These are phyloP conservation scores for Heliornis fulica DNA, from an alignment of 2,113 vertebrate species.

Conservation along the genomic window DNA sequence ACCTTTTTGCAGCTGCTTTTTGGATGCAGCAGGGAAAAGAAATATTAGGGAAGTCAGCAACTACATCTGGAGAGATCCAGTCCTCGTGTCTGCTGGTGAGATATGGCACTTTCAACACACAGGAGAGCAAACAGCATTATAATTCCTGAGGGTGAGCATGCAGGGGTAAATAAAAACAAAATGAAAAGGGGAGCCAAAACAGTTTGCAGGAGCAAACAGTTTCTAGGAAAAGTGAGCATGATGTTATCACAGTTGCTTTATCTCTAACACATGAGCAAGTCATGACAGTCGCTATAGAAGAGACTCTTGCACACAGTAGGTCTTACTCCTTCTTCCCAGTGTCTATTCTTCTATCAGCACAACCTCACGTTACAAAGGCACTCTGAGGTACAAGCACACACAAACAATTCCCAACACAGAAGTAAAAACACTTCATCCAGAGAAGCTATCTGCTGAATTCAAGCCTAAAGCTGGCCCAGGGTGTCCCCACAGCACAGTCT, in stretches of 20 bases:
- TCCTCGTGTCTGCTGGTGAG: background rate
- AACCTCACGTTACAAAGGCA: background rate
- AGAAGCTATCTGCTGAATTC: background rate
- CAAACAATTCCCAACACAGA: background rate
- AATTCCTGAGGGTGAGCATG: background rate
- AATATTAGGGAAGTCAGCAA: background rate
- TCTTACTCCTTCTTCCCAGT: background rate
- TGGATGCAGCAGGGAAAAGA: background rate
- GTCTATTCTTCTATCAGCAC: background rate
- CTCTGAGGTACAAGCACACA: background rate
- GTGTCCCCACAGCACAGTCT: background rate
- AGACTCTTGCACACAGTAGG: background rate
- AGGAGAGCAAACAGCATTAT: background rate
- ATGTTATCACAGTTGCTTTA: background rate
- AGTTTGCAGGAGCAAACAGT: background rate
- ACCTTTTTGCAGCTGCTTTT: background rate
- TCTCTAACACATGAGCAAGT: background rate
- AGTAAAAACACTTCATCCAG: background rate
- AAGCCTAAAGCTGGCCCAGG: background rate
- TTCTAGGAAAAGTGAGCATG: background rate
- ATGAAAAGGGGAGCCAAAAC: background rate
- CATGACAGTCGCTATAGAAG: background rate
- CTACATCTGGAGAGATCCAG: background rate
- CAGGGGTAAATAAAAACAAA: background rate
- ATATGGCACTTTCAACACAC: accelerated